Evolutionary conservation across 64 coral and sea anemone species (phyloP).

Genomic region (Porites australiensis): DNA sequence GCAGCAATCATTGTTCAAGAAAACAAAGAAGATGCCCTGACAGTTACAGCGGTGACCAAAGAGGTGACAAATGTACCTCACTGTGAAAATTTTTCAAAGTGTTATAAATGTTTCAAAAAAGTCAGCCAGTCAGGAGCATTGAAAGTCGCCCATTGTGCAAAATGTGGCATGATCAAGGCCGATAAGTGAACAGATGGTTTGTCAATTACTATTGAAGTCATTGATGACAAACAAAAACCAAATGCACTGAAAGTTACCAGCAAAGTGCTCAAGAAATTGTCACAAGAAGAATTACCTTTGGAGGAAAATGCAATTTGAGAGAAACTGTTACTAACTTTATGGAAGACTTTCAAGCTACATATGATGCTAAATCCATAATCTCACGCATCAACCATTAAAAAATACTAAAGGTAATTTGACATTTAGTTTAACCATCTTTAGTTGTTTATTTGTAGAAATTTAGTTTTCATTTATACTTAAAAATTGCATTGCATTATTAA

Average conservation of each 20-base stretch:
- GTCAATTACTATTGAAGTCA: neutral
- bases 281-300: neutral
- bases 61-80: neutral
- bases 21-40: neutral
- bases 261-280: neutral
- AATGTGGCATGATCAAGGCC: conserved; percentile 25
- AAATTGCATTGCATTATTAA: no score
- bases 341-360: neutral
- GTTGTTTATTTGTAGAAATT: no score
- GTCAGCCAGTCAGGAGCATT: neutral
- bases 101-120: neutral
- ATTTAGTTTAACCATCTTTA: no score
- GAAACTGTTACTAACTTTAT: neutral
- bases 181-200: neutral
- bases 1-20: neutral
- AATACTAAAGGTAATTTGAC: no score
- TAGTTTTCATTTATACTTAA: no score
- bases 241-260: neutral
- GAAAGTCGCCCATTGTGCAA: neutral
- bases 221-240: neutral
- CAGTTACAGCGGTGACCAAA: neutral
- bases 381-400: no score
- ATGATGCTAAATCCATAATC: neutral
- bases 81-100: conserved; percentile 12
- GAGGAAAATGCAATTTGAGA: neutral